Evolutionary conservation across 1,140 invertebrate species (phyloP), one percentile per base, ranked within the genome.

Genomic region (Fopius arisanus): DNA sequence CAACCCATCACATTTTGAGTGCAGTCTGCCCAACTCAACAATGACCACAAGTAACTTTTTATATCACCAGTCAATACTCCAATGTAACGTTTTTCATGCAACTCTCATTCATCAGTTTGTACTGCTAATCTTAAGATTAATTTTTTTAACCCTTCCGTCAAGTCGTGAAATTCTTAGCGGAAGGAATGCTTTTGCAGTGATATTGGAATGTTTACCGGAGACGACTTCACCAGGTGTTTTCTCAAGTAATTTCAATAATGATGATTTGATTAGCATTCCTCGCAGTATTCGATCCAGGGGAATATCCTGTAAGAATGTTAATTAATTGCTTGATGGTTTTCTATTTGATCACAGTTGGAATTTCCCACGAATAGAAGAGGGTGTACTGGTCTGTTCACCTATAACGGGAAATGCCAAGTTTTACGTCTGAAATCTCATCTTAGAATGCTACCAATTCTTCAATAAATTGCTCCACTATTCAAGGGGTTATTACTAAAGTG

Each of bases 211-310:
- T 54, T 65, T 63, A 71, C 59, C 16, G 19, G 51, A 37, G 48
- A 76, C 69, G 78, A 80, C 76, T 79, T 77, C 29, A 72, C 40
- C 75, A 80, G 78, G 74, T 79, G 80, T 75, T 80, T 77, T 68
- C 73, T 78, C 26, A 16, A 73, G 71, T 79, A 80, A 85, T 86
- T 85, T 85, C 83, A 83, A 82, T 85, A 83, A 85, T 84, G 82
- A 86, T 86, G 82, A 86, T 86, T 86, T 87, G 86, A 87, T 86
- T 84, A 86, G 83, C 84, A 86, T 87, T 87, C 84, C 82, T 33
- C 74, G 70, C 74, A 74, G 75, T 71, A 75, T 73, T 73, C 72
- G 78, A n/a, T 67, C 72, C 78, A 73, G 40, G 75, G 73, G 77
- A 78, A 72, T 73, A 78, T 78, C 78, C 72, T 74, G 74, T 74